A percentile compares a stretch with the other conserved stretches of the same genome.
Evolutionary conservation across 1,140 invertebrate genomes (phyloP).

Genomic region (Lepidostoma basale): DNA sequence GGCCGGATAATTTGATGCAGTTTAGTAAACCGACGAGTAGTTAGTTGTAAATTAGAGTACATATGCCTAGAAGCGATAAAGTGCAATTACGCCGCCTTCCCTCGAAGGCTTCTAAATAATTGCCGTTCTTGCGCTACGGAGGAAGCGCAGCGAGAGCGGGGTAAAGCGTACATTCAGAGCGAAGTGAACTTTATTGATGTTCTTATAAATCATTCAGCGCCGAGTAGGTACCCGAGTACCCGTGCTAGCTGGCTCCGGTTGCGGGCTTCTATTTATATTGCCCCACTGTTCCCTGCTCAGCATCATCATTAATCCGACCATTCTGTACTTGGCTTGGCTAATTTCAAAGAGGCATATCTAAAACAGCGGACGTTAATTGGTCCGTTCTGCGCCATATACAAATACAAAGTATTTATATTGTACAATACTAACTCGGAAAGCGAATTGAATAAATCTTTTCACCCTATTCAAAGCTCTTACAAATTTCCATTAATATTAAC

Average conservation of each 20-base stretch:
- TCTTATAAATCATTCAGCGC: slow-evolving; percentile 11
- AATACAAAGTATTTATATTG: not conserved
- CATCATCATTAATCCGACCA: slow-evolving; percentile 14
- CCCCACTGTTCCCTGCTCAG: not conserved
- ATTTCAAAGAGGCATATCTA: slow-evolving; percentile 13
- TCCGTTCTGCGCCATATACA: not conserved
- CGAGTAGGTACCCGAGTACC: not conserved
- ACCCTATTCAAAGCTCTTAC: not conserved
- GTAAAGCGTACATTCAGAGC: not conserved
- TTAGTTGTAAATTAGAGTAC: too few relatives aligned
- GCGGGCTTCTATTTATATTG: not conserved
- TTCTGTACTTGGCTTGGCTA: slow-evolving; percentile 11
- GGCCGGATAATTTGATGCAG: too few relatives aligned
- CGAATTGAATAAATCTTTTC: not conserved
- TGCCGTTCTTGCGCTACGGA: not conserved
- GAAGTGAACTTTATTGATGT: slow-evolving; percentile 19
- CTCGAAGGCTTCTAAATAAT: not conserved
- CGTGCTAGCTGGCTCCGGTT: not conserved
- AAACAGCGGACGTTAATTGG: not conserved
- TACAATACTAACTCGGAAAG: not conserved
- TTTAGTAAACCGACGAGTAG: too few relatives aligned
- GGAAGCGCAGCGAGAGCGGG: not conserved
- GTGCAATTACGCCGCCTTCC: not conserved
- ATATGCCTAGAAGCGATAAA: not conserved
- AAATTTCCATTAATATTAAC: not conserved